Evolutionary conservation across 2,888 invertebrate genomes (phyloP).

Genomic region (Rhimphoctona megacephalus): DNA sequence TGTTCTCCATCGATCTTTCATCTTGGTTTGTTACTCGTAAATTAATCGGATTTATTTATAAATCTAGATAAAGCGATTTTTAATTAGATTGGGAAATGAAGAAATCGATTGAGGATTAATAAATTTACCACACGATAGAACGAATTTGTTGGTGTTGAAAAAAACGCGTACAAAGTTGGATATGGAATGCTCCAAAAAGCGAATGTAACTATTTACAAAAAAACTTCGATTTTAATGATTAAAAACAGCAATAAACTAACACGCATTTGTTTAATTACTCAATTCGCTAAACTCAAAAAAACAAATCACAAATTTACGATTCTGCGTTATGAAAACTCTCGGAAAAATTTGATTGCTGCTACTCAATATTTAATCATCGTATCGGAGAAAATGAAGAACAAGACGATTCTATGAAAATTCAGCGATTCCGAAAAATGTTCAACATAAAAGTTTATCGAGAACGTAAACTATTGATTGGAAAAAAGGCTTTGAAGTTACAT

Average conservation of each 20-base stretch:
- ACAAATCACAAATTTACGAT: neutral
- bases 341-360: neutral
- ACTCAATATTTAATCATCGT: neutral
- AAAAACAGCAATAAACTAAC: neutral
- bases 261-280: neutral
- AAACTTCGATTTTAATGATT: neutral
- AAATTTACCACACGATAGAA: neutral
- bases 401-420: neutral
- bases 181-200: neutral
- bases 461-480: neutral
- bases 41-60: neutral
- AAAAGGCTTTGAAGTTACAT: neutral
- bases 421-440: neutral
- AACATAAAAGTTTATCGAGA: constrained; percentile 2
- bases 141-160: neutral
- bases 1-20: neutral
- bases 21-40: neutral
- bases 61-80: neutral
- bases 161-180: neutral
- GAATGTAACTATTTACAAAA: neutral
- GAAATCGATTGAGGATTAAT: neutral
- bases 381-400: neutral
- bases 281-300: neutral
- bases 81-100: neutral
- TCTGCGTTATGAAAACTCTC: neutral